Conservation (phyloP, 2,888 invertebrate species). For the Drosophila quinaria region DNA sequence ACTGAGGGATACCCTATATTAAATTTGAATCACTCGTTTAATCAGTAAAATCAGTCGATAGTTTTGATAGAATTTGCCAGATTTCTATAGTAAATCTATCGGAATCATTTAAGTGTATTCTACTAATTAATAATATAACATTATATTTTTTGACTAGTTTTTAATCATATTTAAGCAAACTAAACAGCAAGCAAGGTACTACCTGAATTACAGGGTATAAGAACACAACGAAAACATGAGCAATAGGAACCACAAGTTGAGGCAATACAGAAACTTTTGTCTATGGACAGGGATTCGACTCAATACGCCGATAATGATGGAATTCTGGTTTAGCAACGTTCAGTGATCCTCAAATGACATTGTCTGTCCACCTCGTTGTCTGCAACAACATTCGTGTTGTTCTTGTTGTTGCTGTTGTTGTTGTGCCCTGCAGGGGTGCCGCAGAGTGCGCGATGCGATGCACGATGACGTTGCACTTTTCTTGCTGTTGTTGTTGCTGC, state of each 20-base stretch:
- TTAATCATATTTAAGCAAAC: not conserved
- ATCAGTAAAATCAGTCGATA: not conserved
- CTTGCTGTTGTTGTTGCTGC: slow-evolving; percentile 49
- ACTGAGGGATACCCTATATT: not conserved
- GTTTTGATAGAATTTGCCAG: too few relatives aligned
- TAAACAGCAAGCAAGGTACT: not conserved
- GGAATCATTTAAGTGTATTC: too few relatives aligned
- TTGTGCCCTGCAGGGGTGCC: slow-evolving; percentile 31
- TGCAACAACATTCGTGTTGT: not conserved
- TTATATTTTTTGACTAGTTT: not conserved
- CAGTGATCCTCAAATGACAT: slow-evolving; percentile 54
- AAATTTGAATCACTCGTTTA: not conserved
- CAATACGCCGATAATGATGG: slow-evolving; percentile 30
- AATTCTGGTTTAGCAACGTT: slow-evolving; percentile 65
- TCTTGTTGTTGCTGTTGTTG: not conserved
- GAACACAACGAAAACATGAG: not conserved
- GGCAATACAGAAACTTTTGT: slow-evolving; percentile 26
- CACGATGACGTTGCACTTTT: slow-evolving; percentile 72
- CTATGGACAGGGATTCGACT: slow-evolving; percentile 23
- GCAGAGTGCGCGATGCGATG: slow-evolving; percentile 15
- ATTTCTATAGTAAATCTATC: too few relatives aligned
- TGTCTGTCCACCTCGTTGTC: slow-evolving; percentile 18
- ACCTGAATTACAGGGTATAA: not conserved
- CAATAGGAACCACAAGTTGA: not conserved
- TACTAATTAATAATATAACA: too few relatives aligned